Evolutionary conservation across 92 coral and sea anemone species (phyloP), one percentile per base, ranked within the genome.

Genomic region (Scolanthus callimorphus): DNA sequence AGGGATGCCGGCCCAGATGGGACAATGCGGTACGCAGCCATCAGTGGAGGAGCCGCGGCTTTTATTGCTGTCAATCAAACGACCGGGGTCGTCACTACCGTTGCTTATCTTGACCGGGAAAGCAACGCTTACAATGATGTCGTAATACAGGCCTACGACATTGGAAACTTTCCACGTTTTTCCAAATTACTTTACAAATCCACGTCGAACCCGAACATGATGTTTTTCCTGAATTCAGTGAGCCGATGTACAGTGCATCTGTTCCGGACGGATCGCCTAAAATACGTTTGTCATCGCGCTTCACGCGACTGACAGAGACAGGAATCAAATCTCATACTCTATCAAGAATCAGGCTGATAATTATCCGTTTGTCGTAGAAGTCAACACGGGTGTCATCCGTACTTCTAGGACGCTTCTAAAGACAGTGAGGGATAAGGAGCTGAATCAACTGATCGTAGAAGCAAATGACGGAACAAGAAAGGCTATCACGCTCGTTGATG

Each of bases 221-320:
- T 30, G 43, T 64, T 3, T 60, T 26, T 51, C 96, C 96, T 0
- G 80, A 87, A 27, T 87, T 87, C 39, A 30, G 82, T 8, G 50
- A 51, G 43, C 65, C 77, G 15, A 51, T 66, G 53, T 78, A 77
- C 70, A 49, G 19, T 50, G 96, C 86, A 22, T 11, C 65, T 1
- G 83, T 82, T 17, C 78, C 83, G 13, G 86, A 87, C 71, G 80
- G 86, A 27, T 77, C 86, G 55, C 86, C 90, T 9, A 67, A 59
- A 44, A 55, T 51, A 69, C 90, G 9, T 87, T 87, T 83, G 96
- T 82, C 58, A 74, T 78, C 8, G 66, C 59, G 3, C 60, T 87
- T 22, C 74, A 73, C 25, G 96, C 96, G 9, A 67, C 77, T 25
- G 96, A 87, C 57, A 44, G 55, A 39, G 96, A 87, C 38, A 55